Conservation (phyloP, 2,888 invertebrate species). For the Thymelicus sylvestris region DNA sequence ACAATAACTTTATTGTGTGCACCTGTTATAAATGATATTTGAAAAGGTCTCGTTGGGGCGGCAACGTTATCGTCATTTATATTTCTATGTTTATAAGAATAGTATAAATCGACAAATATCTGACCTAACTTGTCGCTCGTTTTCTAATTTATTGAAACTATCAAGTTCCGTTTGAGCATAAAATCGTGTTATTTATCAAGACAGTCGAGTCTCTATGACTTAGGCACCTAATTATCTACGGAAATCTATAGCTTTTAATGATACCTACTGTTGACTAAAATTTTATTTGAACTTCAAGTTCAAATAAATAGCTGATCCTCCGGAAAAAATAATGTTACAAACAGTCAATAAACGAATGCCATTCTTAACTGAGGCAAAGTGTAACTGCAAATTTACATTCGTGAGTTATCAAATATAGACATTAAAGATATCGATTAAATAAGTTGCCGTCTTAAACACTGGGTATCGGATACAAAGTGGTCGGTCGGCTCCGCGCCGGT, state of each 20-base stretch:
- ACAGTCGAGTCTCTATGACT: too few species aligned
- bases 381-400: not conserved
- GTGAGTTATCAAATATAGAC: not conserved
- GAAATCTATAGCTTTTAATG: too few species aligned
- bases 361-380: not conserved
- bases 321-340: too few species aligned
- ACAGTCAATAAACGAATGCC: not conserved
- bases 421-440: not conserved
- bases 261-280: too few species aligned
- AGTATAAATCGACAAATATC: not conserved
- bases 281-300: too few species aligned
- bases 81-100: not conserved
- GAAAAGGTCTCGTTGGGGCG: slow-evolving; percentile 1
- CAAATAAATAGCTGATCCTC: too few species aligned
- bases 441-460: slow-evolving; percentile 3
- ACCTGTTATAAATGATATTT: slow-evolving; percentile 22
- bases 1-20: slow-evolving; percentile 34
- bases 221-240: not conserved
- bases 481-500: slow-evolving; percentile 9
- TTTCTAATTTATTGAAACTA: not conserved
- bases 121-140: not conserved
- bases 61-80: not conserved
- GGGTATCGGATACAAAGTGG: not conserved
- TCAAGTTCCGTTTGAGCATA: not conserved
- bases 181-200: not conserved